Conservation (phyloP, 1,140 invertebrate genomes). For the Dinoponera quadriceps region DNA sequence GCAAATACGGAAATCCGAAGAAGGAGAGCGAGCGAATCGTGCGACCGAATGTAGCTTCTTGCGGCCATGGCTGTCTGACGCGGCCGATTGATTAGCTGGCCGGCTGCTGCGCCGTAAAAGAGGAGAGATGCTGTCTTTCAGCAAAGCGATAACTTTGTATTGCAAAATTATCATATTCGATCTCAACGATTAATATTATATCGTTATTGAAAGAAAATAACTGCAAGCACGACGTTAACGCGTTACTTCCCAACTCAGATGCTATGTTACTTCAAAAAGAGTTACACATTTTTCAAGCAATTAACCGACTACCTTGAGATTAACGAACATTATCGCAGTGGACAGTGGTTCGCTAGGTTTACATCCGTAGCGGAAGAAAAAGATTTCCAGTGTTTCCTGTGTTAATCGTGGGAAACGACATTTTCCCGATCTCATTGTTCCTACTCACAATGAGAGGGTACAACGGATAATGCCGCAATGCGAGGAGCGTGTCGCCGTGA, state of each 20-base stretch:
- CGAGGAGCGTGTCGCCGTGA: slow-evolving; percentile 50
- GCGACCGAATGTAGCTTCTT: slow-evolving; percentile 28
- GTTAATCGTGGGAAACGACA: slow-evolving; percentile 59
- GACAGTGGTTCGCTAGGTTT: neutral
- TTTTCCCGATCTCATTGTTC: slow-evolving; percentile 60
- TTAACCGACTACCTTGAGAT: neutral
- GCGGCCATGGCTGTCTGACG: neutral
- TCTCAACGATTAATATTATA: no score
- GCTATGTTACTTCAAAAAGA: no score
- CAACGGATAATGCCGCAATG: slow-evolving; percentile 47
- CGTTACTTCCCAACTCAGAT: no score
- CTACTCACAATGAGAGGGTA: slow-evolving; percentile 42
- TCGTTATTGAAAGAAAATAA: no score
- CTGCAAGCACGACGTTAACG: no score
- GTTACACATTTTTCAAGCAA: neutral
- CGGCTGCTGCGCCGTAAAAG: neutral
- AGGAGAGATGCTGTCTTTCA: neutral
- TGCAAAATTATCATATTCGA: neutral
- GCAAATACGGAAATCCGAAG: slow-evolving; percentile 16
- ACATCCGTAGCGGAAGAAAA: neutral
- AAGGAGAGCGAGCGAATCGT: slow-evolving; percentile 4
- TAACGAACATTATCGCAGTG: neutral
- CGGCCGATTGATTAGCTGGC: slow-evolving; percentile 18
- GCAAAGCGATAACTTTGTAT: slow-evolving; percentile 13
- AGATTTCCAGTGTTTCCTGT: slow-evolving; percentile 14